Evolutionary conservation across 2,888 invertebrate genomes (phyloP), one percentile per base, ranked within the genome.

Genomic region (Machimus atricapillus): DNA sequence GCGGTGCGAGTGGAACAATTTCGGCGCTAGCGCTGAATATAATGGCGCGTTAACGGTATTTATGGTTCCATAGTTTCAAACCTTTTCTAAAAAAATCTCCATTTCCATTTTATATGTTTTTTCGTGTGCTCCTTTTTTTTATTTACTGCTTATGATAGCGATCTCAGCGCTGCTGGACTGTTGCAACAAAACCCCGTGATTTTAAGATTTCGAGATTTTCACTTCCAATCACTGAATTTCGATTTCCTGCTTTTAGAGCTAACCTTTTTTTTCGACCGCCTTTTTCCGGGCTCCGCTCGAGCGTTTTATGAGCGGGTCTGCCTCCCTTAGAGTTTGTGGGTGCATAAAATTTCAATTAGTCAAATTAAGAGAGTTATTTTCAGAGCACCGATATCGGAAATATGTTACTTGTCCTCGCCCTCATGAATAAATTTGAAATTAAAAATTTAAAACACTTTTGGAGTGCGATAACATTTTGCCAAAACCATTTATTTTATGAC

Each of bases 1-100:
- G 23, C 66, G 66, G 66, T 27, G 23, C 66, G 23, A 66, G 27
- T 66, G 66, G 31, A 37, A 66, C 66, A 66, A 23, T 83, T 58
- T 40, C 66, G 83, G 73, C 66, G 58, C 37, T 66, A 7, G 37
- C 31, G 43, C 37, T 23, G 34, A 85, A 85, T 66, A 78, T 78
- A 78, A 86, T 78, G 43, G 76, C 46, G 73, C 82, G 78, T 78
- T 88, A 88, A 88, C 88, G 86, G 88, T 87, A 86, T 87, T 86
- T 86, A 88, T 88, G 87, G 87, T 83, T 88, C 82, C 76, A 37
- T 77, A 37, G 56, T 56, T 86, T 43, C 52, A 37, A 37, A 56
- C n/a, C 34, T 77, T 86, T 56, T 37, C 74, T 76, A 73, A 66
- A 83, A 66, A 83, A 27, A 73, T 40, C 43, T 34, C 37, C 8